Percentiles rank a stretch among this genome's conserved stretches.
Conservation (phyloP, 2,797 vertebrate genomes). For the Crenuchus spilurus region DNA sequence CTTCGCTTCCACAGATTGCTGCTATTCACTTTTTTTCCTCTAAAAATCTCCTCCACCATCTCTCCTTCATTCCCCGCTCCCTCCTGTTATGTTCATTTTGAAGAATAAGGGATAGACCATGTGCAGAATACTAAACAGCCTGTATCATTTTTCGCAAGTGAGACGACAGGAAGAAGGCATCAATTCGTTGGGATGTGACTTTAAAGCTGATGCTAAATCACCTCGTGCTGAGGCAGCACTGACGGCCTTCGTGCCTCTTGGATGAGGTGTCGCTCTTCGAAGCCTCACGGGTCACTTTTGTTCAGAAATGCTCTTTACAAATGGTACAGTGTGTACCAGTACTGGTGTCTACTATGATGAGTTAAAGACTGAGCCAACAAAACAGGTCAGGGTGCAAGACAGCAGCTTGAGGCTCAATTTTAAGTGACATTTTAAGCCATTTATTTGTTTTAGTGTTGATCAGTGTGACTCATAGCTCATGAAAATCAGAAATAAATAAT, state of each 20-base stretch:
- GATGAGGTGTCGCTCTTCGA: not conserved
- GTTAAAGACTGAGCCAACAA: no score
- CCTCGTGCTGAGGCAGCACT: not conserved
- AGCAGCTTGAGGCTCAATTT: no score
- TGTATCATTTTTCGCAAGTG: not conserved
- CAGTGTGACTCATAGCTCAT: no score
- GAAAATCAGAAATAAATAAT: no score
- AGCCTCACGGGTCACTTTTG: not conserved
- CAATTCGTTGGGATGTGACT: not conserved
- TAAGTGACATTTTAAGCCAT: no score
- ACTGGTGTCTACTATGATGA: not conserved
- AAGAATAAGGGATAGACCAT: not conserved
- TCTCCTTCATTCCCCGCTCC: not conserved
- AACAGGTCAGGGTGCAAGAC: no score
- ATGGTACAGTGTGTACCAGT: no score
- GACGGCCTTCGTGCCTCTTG: not conserved
- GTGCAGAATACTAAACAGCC: not conserved
- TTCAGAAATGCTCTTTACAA: not conserved
- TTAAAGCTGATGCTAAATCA: not conserved
- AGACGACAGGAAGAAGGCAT: not conserved
- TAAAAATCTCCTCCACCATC: not conserved
- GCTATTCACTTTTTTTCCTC: not conserved
- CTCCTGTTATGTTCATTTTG: conserved; percentile 11
- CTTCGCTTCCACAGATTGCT: not conserved
- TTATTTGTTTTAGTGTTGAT: no score